Evolutionary conservation across 2,113 vertebrate genomes (phyloP), one percentile per base, ranked within the genome.

Genomic region (Syngnathus scovelli): DNA sequence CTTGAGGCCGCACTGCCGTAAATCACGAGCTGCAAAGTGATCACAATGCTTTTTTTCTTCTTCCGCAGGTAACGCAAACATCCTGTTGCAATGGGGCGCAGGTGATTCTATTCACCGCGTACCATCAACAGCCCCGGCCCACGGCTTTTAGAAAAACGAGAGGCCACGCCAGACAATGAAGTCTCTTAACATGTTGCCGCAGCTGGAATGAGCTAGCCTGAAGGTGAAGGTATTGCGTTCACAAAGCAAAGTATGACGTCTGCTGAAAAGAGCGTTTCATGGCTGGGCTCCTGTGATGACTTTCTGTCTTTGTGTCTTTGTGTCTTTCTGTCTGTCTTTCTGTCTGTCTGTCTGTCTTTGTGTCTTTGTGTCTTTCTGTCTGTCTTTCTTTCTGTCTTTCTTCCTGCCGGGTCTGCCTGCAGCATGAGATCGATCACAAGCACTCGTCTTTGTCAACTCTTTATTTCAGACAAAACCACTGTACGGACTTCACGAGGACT

Each of bases 171-270:
- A 84, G 62, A 87, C 80, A 88, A 78, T 77, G 46, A 80, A 76
- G 61, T 3, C 41, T 68, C 76, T 83, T 72, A 86, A 86, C 83
- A 78, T 86, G 81, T 83, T 69, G 71, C 80, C 21, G 58, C 82
- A 77, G 77, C 77, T 82, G 80, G 75, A 86, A 78, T 43, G 54
- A 73, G 71, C 6, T 61, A 54, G 83, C 83, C 85, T 76, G 63
- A 43, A 83, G 81, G 81, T 65, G 23, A 62, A 83, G 81, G 69
- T 73, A 69, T 83, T 64, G 69, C 66, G 66, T 78, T 81, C 69
- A 85, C 73, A 82, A 80, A 72, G 76, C 73, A 73, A 84, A 77
- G 64, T 75, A 49, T 56, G 27, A 33, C 43, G 27, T 72, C 71
- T 69, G 55, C 51, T 82, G 75, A 77, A 84, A 72, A 49, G 72